Base-by-base conservation (phyloP, 2,888 invertebrate species). In the Nemoura dubitans region DNA sequence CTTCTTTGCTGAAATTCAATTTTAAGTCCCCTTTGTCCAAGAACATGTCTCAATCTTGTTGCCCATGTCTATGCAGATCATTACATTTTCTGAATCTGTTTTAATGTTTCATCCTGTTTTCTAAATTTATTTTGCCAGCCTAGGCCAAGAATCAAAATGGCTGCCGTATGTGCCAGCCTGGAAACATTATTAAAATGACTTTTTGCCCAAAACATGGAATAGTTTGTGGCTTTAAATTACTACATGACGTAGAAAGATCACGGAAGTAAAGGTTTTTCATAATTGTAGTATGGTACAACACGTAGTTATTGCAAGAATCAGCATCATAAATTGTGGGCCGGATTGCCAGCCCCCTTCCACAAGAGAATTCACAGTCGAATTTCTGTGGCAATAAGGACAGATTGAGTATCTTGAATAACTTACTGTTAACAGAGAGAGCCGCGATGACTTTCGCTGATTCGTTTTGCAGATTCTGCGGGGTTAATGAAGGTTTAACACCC, bases 401-500 rank as follows among this genome's bases (percentile, higher is more conserved):
- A 21, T 59, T 7, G 21, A 10, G 14, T 21, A 21, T 7, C 21
- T 59, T 59, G 1, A 14, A 21, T 10, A 59, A 93, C 93, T 93
- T 91, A 93, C 94, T 92, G 90, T 92, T 92, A 59, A 91, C 91
- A 88, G 92, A 91, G 89, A 93, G 90, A 87, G 92, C 91, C 87
- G 93, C 92, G 83, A 93, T 90, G 87, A 92, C 90, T 90, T 93
- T 93, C 42, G 92, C 89, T 82, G 92, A 91, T 91, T 93, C 93
- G 90, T 92, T 92, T 89, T 92, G 92, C 36, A 92, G 89, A 88
- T 92, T 89, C 89, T 91, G 90, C 80, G 91, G 90, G 87, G 91
- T 90, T 89, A 92, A 90, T 89, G 92, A 90, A 87, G 93, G 92
- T 91, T 93, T 94, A 88, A 93, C 92, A 89, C 92, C 93, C 91